phyloP scores from a whole-genome alignment of 2,797 vertebrate genomes.

The Danionella dracula region DNA sequence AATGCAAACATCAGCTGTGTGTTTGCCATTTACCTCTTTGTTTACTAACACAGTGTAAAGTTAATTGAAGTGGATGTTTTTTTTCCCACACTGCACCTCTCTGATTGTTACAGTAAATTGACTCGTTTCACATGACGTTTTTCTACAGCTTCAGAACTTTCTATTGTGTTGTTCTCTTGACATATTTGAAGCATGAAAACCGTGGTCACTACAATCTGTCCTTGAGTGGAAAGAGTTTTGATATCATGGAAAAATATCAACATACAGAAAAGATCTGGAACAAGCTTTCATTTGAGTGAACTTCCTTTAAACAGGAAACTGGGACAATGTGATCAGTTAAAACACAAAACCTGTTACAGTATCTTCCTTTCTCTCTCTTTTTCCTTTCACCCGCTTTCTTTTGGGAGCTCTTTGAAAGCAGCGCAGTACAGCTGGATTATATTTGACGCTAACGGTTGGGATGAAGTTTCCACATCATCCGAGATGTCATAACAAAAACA shows the following conservation, averaged over 20 bases:
- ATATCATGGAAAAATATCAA: not conserved
- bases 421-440: not conserved
- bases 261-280: not conserved
- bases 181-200: not conserved
- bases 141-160: too few species aligned
- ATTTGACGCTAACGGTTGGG: not conserved
- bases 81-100: too few species aligned
- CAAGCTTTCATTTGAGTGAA: not conserved
- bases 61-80: too few species aligned
- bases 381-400: not conserved
- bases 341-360: not conserved
- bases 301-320: slow-evolving; percentile 7
- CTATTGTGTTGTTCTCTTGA: not conserved
- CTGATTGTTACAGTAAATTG: too few species aligned
- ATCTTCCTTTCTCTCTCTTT: not conserved
- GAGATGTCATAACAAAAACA: slow-evolving; percentile 17
- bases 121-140: too few species aligned
- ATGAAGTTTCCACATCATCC: slow-evolving; percentile 30
- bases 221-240: not conserved
- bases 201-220: not conserved
- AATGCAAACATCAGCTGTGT: not conserved
- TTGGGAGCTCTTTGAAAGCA: not conserved
- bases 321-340: not conserved
- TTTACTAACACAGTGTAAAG: too few species aligned
- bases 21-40: too few species aligned